Evolutionary conservation across 1,140 invertebrate genomes (phyloP), one percentile per base, ranked within the genome.

Genomic region (Melitaea cinxia): DNA sequence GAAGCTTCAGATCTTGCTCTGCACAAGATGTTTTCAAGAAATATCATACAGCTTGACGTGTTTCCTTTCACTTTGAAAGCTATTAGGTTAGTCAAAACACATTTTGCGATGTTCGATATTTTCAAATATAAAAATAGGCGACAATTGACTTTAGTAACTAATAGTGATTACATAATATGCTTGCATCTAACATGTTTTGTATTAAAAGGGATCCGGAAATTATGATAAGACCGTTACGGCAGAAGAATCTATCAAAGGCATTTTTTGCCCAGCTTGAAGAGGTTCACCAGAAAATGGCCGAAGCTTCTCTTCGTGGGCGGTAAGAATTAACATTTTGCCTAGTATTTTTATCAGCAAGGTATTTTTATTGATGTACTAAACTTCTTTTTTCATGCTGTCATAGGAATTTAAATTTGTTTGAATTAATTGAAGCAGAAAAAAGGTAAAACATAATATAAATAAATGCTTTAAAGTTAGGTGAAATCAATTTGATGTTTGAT

Each of bases 21-120:
- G 15, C 81, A 93, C 19, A 97, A 98, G 85, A 88, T 98, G 37
- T 90, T 94, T 69, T 87, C 93, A 14, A 92, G 94, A 72, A 95
- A 96, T 68, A 92, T 95, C n/a, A 87, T 94, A 71, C 92, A 93
- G 10, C 79, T 96, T 6, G 94, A 94, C 56, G 92, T 93, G 12
- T 91, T 93, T 59, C 94, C 94, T 15, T 94, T 95, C 68, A 92
- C 86, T 12, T 91, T 95, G 5, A 91, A 73, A 33, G 92, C 91
- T 45, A 93, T 95, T 39, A 82, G 88, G 88, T 88, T 57, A 71
- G 28, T 55, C 1, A 14, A n/a, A 37, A 6, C 2, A 26, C 24
- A 26, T n/a, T n/a, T n/a, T n/a, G n/a, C n/a, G n/a, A n/a, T n/a
- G n/a, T n/a, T n/a, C n/a, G n/a, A n/a, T n/a, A n/a, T n/a, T n/a